Evolutionary conservation across 2,113 vertebrate genomes (phyloP), one percentile per base, ranked within the genome.

Genomic region (Esox niger): DNA sequence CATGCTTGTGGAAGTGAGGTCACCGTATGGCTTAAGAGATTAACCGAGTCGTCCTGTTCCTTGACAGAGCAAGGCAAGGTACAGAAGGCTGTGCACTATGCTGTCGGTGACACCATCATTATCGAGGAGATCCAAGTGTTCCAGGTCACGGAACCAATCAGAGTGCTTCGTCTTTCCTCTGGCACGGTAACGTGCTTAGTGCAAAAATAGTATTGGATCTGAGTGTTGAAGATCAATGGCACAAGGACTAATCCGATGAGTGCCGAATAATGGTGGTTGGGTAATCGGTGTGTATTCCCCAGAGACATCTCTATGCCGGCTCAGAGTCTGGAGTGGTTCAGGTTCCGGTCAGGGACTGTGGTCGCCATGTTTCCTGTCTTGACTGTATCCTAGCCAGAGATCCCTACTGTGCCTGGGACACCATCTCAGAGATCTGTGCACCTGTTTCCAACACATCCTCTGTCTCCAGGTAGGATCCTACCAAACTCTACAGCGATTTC

Each of bases 61-160:
- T 13, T 58, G 60, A 25, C 32, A 91, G 89, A 82, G 59, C 81
- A 80, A 5, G 88, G 89, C 33, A 82, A 76, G 75, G 76, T 91
- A 59, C 88, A 86, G 73, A 88, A 90, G 75, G 86, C 82, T 66
- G 69, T 90, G 35, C 79, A 31, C 6, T 84, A 82, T 3, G 76
- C 72, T 1, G 79, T 75, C 31, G 79, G 77, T 33, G 79, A 88
- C 29, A 81, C 83, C 58, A 76, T 86, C 64, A 76, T 83, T 35
- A 76, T 88, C 70, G 86, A 89, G 32, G 85, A 89, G 76, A 60
- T 87, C 8, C 82, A 87, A 68, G 73, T 89, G 35, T 84, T 91
- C 21, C 60, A 62, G 6, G 64, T 68, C 13, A 21, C 67, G 0
- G 78, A 83, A 25, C 69, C 86, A 2, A 72, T 88, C 2, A 79